A percentile compares a stretch with the other conserved stretches of the same genome.
phyloP scores from a whole-genome alignment of 2,888 invertebrate species.

The Ophraella communa region DNA sequence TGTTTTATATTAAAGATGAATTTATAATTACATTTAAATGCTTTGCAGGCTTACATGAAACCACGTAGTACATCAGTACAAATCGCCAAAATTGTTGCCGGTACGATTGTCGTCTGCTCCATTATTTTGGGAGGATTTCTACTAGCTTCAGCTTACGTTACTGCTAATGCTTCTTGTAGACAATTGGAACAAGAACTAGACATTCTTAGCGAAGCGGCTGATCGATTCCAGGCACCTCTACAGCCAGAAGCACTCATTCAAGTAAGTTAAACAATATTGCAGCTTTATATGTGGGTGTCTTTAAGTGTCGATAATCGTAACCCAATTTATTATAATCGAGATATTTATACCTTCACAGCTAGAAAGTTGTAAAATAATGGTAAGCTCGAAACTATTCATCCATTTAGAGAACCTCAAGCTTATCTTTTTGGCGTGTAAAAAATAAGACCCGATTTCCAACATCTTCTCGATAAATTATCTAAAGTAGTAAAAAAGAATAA shows the following conservation, averaged over 20 bases:
- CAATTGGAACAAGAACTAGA: conserved; percentile 78
- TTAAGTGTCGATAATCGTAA: too few relatives aligned
- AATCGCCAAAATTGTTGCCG: conserved; percentile 84
- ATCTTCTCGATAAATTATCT: background rate
- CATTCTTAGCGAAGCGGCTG: conserved; percentile 70
- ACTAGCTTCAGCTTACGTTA: conserved; percentile 82
- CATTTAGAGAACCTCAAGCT: too few relatives aligned
- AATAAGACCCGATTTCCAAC: too few relatives aligned
- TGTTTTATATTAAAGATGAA: background rate
- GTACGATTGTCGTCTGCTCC: conserved; percentile 81
- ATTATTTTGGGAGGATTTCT: conserved; percentile 84
- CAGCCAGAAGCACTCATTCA: conserved; percentile 72
- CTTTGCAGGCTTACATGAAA: conserved; percentile 77
- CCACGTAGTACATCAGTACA: conserved; percentile 79
- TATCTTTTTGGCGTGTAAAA: too few relatives aligned
- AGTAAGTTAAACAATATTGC: too few relatives aligned
- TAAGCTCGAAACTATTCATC: too few relatives aligned
- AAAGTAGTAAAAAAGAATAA: background rate
- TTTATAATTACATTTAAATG: conserved; percentile 6
- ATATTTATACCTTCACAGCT: too few relatives aligned
- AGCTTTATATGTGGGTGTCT: too few relatives aligned
- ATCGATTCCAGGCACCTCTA: conserved; percentile 57
- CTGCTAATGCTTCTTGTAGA: conserved; percentile 81
- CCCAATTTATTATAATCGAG: too few relatives aligned
- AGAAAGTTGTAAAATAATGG: too few relatives aligned